phyloP scores from a whole-genome alignment of 1,140 invertebrate species.

The Acyrthosiphon pisum region DNA sequence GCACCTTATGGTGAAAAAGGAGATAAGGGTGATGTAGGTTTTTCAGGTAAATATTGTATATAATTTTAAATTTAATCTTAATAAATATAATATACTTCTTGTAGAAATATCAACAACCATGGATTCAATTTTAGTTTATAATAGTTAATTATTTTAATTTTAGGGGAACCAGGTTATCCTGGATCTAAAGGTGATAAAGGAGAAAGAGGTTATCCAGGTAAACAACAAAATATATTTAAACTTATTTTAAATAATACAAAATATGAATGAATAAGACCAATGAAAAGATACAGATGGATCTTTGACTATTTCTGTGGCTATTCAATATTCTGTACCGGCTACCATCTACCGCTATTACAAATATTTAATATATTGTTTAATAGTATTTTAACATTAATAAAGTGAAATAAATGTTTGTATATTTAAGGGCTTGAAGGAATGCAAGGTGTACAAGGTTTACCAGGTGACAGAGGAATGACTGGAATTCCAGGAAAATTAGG shows the following conservation, averaged over 20 bases:
- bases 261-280: neutral
- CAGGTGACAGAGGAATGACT: slow-evolving; percentile 67
- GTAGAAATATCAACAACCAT: neutral
- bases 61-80: neutral
- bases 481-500: slow-evolving; percentile 71
- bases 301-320: neutral
- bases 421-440: slow-evolving; percentile 62
- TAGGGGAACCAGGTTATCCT: slow-evolving; percentile 65
- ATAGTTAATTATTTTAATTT: neutral
- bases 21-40: slow-evolving; percentile 60
- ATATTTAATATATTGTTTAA: neutral
- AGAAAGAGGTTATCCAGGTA: slow-evolving; percentile 68
- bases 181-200: slow-evolving; percentile 62
- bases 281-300: neutral
- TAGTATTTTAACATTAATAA: neutral
- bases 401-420: neutral
- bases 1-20: slow-evolving; percentile 68
- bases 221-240: neutral
- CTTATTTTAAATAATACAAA: neutral
- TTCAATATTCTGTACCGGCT: neutral
- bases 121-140: neutral
- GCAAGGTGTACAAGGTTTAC: slow-evolving; percentile 68
- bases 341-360: neutral
- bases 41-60: slow-evolving; percentile 56
- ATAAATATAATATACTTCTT: neutral